phyloP scores from a whole-genome alignment of 2,888 invertebrate species.

The Alcis repandata region DNA sequence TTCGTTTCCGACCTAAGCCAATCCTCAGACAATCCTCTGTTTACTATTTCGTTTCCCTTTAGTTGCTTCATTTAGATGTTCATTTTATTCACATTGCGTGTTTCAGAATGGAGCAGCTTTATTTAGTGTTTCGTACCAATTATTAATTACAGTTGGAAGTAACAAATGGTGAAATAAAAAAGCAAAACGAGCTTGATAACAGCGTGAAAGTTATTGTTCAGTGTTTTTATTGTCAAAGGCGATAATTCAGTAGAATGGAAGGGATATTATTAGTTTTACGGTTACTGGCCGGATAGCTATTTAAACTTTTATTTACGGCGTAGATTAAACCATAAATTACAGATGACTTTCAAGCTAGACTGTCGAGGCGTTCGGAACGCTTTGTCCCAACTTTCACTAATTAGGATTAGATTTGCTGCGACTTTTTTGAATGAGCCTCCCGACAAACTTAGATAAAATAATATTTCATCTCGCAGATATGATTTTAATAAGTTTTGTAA shows the following conservation, averaged over 20 bases:
- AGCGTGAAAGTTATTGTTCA: conserved; percentile 32
- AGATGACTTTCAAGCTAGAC: conserved; percentile 48
- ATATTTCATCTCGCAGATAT: conserved; percentile 5
- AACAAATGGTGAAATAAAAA: conserved; percentile 43
- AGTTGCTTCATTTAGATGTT: conserved; percentile 33
- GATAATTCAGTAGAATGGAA: conserved; percentile 25
- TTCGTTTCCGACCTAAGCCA: conserved; percentile 8
- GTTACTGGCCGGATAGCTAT: conserved; percentile 24
- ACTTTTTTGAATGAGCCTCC: conserved; percentile 1
- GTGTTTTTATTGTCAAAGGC: conserved; percentile 27
- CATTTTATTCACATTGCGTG: conserved; percentile 36
- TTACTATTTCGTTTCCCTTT: conserved; percentile 14
- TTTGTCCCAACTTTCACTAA: conserved; percentile 50
- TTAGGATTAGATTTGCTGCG: conserved; percentile 33
- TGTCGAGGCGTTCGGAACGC: conserved; percentile 30
- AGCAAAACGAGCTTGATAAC: conserved; percentile 48
- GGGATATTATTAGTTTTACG: conserved; percentile 33
- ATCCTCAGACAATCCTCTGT: conserved; percentile 14
- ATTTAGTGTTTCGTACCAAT: conserved; percentile 38
- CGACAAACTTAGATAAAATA: conserved; percentile 19
- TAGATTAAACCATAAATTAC: conserved; percentile 56
- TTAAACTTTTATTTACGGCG: conserved; percentile 49
- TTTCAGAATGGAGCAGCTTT: conserved; percentile 37
- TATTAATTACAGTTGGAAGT: conserved; percentile 42
- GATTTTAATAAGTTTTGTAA: conserved; percentile 28